phyloP scores from a whole-genome alignment of 2,113 vertebrate genomes.

The Neolamprologus longior region DNA sequence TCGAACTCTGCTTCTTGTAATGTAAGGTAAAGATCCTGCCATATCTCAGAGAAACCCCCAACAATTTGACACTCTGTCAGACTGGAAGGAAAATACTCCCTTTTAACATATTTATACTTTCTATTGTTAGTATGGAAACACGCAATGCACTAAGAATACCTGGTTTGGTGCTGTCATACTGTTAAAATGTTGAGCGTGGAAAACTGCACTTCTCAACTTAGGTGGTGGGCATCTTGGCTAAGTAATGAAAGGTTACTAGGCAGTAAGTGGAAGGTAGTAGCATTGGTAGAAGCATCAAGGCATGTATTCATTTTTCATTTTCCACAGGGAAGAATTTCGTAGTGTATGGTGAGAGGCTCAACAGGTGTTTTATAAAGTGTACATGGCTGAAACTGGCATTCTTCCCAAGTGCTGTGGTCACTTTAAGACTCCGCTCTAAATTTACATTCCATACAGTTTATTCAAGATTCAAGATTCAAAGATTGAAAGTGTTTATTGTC shows the following conservation, averaged over 20 bases:
- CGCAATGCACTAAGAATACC: neutral
- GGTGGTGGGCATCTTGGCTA: neutral
- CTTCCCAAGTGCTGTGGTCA: neutral
- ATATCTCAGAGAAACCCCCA: neutral
- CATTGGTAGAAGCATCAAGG: neutral
- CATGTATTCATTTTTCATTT: neutral
- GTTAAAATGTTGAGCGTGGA: neutral
- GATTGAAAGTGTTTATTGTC: neutral
- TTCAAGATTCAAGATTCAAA: neutral
- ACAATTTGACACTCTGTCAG: neutral
- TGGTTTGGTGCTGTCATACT: neutral
- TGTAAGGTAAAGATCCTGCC: neutral
- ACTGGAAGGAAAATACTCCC: neutral
- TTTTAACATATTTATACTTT: neutral
- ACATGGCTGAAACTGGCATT: neutral
- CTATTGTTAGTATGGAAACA: neutral
- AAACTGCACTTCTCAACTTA: neutral
- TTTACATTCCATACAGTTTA: neutral
- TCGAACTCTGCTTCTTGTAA: neutral
- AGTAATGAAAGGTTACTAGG: neutral
- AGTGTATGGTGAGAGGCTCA: neutral
- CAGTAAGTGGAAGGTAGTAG: neutral
- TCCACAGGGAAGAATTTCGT: neutral
- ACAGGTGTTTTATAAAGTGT: neutral
- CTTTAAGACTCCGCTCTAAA: neutral